Conservation (phyloP, 1,140 invertebrate genomes). For the Ceratina japonica region DNA sequence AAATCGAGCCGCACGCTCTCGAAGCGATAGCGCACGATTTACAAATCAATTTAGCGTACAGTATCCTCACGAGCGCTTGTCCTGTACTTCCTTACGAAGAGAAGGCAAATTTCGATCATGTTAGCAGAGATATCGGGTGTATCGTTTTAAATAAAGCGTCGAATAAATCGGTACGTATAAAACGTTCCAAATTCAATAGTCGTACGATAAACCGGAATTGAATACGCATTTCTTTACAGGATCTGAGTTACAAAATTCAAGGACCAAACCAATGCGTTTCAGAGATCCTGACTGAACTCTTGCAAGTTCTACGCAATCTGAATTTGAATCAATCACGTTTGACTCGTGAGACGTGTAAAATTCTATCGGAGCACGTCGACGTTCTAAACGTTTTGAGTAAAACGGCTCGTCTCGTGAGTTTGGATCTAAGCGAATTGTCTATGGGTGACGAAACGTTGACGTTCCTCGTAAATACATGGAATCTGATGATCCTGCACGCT, state of each 20-base stretch:
- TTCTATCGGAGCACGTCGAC: slow-evolving; percentile 51
- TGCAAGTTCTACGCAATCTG: slow-evolving; percentile 52
- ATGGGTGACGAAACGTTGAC: slow-evolving; percentile 72
- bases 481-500: slow-evolving; percentile 72
- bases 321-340: slow-evolving; percentile 44
- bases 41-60: slow-evolving; percentile 82
- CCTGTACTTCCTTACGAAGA: slow-evolving; percentile 74
- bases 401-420: slow-evolving; percentile 60
- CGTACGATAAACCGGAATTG: not conserved
- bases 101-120: slow-evolving; percentile 53
- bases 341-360: slow-evolving; percentile 37
- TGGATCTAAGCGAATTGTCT: slow-evolving; percentile 73
- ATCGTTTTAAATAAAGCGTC: slow-evolving; percentile 68
- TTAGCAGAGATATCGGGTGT: slow-evolving; percentile 65
- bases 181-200: not conserved
- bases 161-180: slow-evolving; percentile 48
- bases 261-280: slow-evolving; percentile 70
- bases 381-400: slow-evolving; percentile 66
- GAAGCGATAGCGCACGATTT: slow-evolving; percentile 80
- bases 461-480: slow-evolving; percentile 75
- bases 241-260: slow-evolving; percentile 36
- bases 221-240: slow-evolving; percentile 30
- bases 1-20: slow-evolving; percentile 80
- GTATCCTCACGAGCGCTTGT: slow-evolving; percentile 81
- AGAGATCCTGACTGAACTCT: slow-evolving; percentile 67